phyloP scores from a whole-genome alignment of 2,888 invertebrate species.

The Mongoloraphidia duomilia region DNA sequence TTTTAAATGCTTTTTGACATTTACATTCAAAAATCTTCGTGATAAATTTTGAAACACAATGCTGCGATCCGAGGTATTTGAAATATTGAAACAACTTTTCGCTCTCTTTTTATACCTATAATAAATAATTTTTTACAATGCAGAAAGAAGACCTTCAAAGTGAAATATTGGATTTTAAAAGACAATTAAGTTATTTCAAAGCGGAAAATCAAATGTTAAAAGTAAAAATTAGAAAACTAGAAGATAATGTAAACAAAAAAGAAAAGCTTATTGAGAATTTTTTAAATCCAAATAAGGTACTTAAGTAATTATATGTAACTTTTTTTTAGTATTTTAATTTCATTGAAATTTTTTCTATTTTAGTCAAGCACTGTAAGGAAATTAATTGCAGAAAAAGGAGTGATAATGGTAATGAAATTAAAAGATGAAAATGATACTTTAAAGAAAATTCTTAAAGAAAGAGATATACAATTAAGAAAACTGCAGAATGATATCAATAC shows the following conservation, averaged over 20 bases:
- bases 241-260: conserved; percentile 20
- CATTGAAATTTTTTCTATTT: conserved; percentile 3
- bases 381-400: conserved; percentile 15
- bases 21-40: too few relatives aligned
- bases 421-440: conserved; percentile 12
- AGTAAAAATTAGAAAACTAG: conserved; percentile 21
- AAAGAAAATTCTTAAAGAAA: conserved; percentile 11
- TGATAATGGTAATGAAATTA: conserved; percentile 14
- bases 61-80: conserved; percentile 3
- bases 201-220: conserved; percentile 22
- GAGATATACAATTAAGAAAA: conserved; percentile 12
- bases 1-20: too few relatives aligned
- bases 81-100: background rate
- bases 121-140: conserved; percentile 1
- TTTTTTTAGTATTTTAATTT: background rate
- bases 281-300: conserved; percentile 17
- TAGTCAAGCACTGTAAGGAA: conserved; percentile 13
- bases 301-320: too few relatives aligned
- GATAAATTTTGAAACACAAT: conserved; percentile 3
- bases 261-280: conserved; percentile 20
- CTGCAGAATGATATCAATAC: conserved; percentile 13
- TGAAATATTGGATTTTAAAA: conserved; percentile 19
- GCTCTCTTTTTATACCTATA: background rate
- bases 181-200: conserved; percentile 16
- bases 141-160: conserved; percentile 18